Conservation (phyloP, 2,888 invertebrate genomes). For the Drosophila subsilvestris region DNA sequence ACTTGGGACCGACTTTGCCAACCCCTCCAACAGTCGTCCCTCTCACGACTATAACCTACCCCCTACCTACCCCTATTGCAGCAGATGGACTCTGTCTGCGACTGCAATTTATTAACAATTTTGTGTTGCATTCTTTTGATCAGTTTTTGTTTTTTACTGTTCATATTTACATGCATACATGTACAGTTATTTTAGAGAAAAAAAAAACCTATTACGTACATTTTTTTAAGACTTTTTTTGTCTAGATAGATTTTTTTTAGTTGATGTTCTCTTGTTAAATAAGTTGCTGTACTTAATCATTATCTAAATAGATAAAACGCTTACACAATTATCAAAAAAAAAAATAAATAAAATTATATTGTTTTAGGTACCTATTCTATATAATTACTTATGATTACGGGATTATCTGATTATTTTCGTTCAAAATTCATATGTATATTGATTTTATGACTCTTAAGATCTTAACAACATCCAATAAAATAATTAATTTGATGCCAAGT, state of each 20-base stretch:
- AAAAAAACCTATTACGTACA: background rate
- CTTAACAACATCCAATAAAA: background rate
- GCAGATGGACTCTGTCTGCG: background rate
- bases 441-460: too few species aligned
- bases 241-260: background rate
- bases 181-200: background rate
- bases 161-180: background rate
- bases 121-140: background rate
- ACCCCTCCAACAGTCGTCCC: background rate
- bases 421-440: too few species aligned
- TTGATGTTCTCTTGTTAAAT: background rate
- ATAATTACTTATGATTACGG: too few species aligned
- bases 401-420: too few species aligned
- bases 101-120: background rate
- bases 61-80: background rate
- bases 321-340: background rate
- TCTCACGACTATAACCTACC: background rate
- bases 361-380: too few species aligned
- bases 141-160: background rate
- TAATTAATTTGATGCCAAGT: background rate
- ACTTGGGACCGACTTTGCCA: background rate
- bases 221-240: too few species aligned
- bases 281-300: too few species aligned
- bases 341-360: too few species aligned
- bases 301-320: background rate